Evolutionary conservation across 2,113 vertebrate genomes (phyloP), one percentile per base, ranked within the genome.

Genomic region (Colistium nudipinnis): DNA sequence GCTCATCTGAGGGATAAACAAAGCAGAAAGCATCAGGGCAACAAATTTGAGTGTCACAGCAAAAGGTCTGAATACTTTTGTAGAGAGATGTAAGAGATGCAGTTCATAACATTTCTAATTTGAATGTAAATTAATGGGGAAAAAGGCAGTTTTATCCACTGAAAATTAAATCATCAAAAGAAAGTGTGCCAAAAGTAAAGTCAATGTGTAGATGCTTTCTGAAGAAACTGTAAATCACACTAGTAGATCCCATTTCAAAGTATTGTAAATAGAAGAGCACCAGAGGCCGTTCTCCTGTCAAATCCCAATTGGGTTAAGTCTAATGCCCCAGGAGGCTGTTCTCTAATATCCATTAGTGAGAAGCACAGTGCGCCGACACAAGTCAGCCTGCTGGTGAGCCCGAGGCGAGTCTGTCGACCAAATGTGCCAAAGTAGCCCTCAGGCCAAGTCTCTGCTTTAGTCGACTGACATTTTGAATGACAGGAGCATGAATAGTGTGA

Each of bases 271-370:
- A 59, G 52, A 63, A 30, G 14, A 4, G 27, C 27, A 45, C 25
- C 61, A 45, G 17, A 44, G 66, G 47, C 55, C 17, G 16, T 4
- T 55, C 65, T 71, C 16, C 44, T 76, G 43, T 80, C 48, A 24
- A 53, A 36, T 65, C 62, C 48, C 53, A 48, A 84, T 53, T 53
- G 57, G 41, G 74, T 76, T 80, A 62, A 73, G 73, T 80, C 45
- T 52, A 72, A 81, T 56, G 80, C 57, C 60, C 48, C 71, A 49
- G 39, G 43, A 68, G 47, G 19, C 61, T 2, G 20, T 38, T 63
- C 49, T 72, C 53, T 87, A 61, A 77, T 67, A 61, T 71, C 77
- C 75, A 80, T 85, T 84, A 89, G 71, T 39, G 67, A 27, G 25
- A 71, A 11, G 48, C 59, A 53, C 65, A 60, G 57, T 28, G 55